Evolutionary conservation across 2,797 vertebrate species (phyloP), one percentile per base, ranked within the genome.

Genomic region (Myioborus melanocephalus): DNA sequence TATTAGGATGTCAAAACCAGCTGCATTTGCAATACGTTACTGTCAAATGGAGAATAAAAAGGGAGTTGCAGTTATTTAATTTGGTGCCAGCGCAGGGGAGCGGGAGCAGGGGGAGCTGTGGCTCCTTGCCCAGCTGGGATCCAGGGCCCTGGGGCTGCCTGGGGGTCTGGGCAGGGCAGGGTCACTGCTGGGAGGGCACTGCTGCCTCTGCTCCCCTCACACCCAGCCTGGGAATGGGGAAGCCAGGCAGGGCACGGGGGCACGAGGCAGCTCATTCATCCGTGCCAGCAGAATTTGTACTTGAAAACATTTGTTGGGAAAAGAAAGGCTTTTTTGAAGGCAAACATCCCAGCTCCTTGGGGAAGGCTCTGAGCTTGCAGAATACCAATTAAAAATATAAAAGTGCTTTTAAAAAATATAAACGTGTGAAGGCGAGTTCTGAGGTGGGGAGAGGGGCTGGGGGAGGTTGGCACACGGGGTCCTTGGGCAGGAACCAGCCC

Each of bases 31-130:
- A 96, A 95, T 95, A 90, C 88, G 93, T 97, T 97, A 97, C 97
- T 97, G 97, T 98, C 97, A 97, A 87, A 75, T 26, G 98, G 95
- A 61, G 97, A 97, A 97, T 96, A 97, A 97, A 97, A 97, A 89
- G 89, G 95, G 97, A 97, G 91, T 91, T 89, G 94, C 78, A 70
- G 95, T 96, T 97, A 96, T 97, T 98, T 97, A 97, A 97, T 97
- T 96, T 95, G 95, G 94, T 96, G 93, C 44, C 7, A 20, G 89
- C 10, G 12, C 84, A 65, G 10, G n/a, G 52, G 69, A 64, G 61
- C 8, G 21, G 49, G 85, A 78, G 81, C 53, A 14, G 88, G 72
- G 68, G 77, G 75, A 93, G 80, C 7, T 8, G 71, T 3, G 6
- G 30, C 79, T 49, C 66, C 63, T 37, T 18, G 37, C 55, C 12